Base-by-base conservation (phyloP, 64 coral and sea anemone species). In the Actinia equina region DNA sequence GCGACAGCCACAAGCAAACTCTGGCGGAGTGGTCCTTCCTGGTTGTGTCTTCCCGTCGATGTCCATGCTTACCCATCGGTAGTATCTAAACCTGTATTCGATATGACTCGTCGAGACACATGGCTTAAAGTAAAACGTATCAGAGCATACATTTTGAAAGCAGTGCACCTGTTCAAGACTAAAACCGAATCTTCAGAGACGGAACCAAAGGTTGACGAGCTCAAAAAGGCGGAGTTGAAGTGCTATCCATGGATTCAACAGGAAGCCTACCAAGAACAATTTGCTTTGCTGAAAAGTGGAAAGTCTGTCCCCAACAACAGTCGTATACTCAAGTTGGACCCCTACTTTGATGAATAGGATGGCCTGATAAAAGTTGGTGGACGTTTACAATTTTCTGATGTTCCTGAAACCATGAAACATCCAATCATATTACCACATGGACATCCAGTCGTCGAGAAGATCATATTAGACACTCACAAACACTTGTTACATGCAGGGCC, bases 331-430 rank as follows among this genome's bases (percentile, higher is more conserved):
- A 84, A 84, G 54, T 62, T 84, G 55, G 82, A 84, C 53, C 82
- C 82, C 25, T 84, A 59, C 82, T 84, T 19, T 58, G 82, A 84
- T 52, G 59, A n/a, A 5, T 15, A 84, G n/a, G 82, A 84, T 30
- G 4, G 30, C 14, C 22, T 84, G 14, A 60, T 84, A 56, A 84
- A 43, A 58, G 82, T 84, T 16, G 90, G 85, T 4, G 90, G 83
- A 26, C 82, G 89, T 17, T 52, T 91, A 22, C 83, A 91, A 71
- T 80, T 46, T 80, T 1, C 84, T 9, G 89, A 83, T 71, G 7
- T 25, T 92, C 43, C 77, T 22, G 85, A 92, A 83, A 69, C n/a
- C 3, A 80, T 6, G 13, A 92, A 92, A 19, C 85, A 92, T 71
- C 90, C 49, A 87, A 76, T 87, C 14, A 67, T 83, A 26, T 54